Base-by-base conservation (phyloP, 1,140 invertebrate species). In the Drosophila guanche region DNA sequence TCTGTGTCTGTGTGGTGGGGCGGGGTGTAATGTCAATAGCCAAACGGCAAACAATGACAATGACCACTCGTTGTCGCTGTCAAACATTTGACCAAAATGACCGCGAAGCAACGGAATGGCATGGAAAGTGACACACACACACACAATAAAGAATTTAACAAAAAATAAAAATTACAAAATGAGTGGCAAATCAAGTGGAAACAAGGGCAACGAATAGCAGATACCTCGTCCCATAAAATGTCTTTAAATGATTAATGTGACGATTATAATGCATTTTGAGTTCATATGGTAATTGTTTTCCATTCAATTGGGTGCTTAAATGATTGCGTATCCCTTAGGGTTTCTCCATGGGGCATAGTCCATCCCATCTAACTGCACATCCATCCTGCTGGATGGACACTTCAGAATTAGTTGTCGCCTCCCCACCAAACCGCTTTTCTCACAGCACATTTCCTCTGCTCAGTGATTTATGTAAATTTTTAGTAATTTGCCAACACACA, bases 381-480 rank as follows among this genome's bases (percentile, higher is more conserved):
- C 33, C 10, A 37, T 12, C 33, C 33, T 37, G 10, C 33, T 37
- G 33, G 33, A 1, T 37, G 33, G 10, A 12, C 10, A 37, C 33
- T 37, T 37, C 33, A 2, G 33, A 37, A 37, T 37, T 37, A 37
- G 33, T 12, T 37, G 33, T 37, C 7, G 33, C 5, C 5, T 10
- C 33, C 33, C 33, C 42, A 20, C 16, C 48, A 53, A 56, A 61
- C 51, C 65, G 41, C 63, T 55, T 66, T 65, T 67, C 59, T 46
- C 48, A 54, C 51, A 48, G 51, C 43, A 54, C 51, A 48, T 46
- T 67, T 56, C 55, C 10, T 46, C 51, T 25, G 50, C 50, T 56
- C 50, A 68, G 68, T 71, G 68, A 77, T 72, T 88, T 76, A 86
- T 86, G 83, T 69, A 86, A 88, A 86, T 86, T 76, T 86, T 72